Conservation (phyloP, 2,888 invertebrate species). For the Artemia sinica region DNA sequence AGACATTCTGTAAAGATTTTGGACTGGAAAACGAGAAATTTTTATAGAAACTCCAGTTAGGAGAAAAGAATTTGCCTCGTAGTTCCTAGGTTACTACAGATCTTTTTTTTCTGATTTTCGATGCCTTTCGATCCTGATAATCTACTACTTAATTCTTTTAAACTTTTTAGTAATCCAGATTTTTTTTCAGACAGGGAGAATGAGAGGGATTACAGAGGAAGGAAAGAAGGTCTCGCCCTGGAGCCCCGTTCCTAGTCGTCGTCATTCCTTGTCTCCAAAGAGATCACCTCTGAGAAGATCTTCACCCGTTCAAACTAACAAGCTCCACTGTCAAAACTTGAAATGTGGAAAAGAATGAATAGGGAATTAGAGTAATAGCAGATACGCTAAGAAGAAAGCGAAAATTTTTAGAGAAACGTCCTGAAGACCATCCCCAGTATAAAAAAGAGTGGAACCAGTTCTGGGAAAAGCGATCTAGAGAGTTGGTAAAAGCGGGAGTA, state of each 20-base stretch:
- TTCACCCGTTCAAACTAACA: background rate
- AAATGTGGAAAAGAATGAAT: slow-evolving; percentile 41
- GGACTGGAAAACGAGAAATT: too few species aligned
- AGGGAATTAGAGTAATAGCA: slow-evolving; percentile 38
- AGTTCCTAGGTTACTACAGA: too few species aligned
- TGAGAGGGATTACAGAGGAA: too few species aligned
- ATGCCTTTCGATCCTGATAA: too few species aligned
- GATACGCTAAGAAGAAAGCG: slow-evolving; percentile 45
- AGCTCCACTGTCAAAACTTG: slow-evolving; percentile 26
- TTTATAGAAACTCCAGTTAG: too few species aligned
- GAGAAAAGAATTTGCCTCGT: too few species aligned
- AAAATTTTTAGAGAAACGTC: slow-evolving; percentile 60
- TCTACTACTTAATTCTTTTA: too few species aligned
- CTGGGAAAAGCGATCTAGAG: slow-evolving; percentile 66
- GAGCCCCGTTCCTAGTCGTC: background rate
- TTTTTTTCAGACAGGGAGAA: too few species aligned
- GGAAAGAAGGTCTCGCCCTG: too few species aligned
- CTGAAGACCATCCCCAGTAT: slow-evolving; percentile 71
- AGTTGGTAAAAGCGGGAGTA: slow-evolving; percentile 51
- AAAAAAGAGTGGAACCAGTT: slow-evolving; percentile 78
- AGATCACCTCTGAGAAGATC: background rate
- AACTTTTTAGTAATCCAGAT: too few species aligned
- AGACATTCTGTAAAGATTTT: too few species aligned
- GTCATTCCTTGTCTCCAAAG: background rate
- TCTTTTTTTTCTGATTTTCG: too few species aligned